phyloP scores from a whole-genome alignment of 2,888 invertebrate genomes.

The Caenorhabditis auriculariae region DNA sequence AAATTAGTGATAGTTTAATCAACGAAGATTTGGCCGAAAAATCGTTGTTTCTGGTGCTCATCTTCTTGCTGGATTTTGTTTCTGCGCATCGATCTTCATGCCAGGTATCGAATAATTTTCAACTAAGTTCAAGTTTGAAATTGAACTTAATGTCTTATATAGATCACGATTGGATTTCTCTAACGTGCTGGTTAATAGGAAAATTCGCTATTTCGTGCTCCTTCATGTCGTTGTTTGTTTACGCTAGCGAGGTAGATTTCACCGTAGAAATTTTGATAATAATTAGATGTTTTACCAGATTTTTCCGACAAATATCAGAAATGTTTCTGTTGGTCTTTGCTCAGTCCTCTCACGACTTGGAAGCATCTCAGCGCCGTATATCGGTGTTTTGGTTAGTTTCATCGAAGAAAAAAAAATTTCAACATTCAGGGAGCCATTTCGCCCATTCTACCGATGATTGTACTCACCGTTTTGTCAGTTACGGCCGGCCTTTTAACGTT shows the following conservation, averaged over 20 bases:
- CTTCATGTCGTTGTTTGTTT: slow-evolving; percentile 48
- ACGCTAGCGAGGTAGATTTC: slow-evolving; percentile 32
- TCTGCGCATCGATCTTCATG: not conserved
- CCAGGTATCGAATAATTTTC: not conserved
- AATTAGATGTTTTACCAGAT: not conserved
- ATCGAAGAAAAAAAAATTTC: too few relatives aligned
- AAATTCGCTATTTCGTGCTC: slow-evolving; percentile 46
- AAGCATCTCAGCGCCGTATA: slow-evolving; percentile 20
- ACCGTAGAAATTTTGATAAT: not conserved
- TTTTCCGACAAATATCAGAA: slow-evolving; percentile 17
- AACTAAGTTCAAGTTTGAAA: not conserved
- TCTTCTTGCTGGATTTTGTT: not conserved
- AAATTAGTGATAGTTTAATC: not conserved
- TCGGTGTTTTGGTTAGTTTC: slow-evolving; percentile 12
- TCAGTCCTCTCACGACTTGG: slow-evolving; percentile 13
- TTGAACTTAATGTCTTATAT: too few relatives aligned
- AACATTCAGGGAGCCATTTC: slow-evolving; percentile 6
- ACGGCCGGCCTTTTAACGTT: slow-evolving; percentile 6
- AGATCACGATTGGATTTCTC: too few relatives aligned
- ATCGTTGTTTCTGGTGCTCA: not conserved
- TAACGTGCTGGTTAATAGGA: slow-evolving; percentile 39
- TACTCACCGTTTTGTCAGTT: slow-evolving; percentile 6
- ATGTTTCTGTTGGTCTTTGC: slow-evolving; percentile 17
- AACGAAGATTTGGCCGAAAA: slow-evolving; percentile 2
- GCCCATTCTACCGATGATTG: slow-evolving; percentile 3